Evolutionary conservation across 2,113 vertebrate species (phyloP).

Genomic region (Entomyzon cyanotis): DNA sequence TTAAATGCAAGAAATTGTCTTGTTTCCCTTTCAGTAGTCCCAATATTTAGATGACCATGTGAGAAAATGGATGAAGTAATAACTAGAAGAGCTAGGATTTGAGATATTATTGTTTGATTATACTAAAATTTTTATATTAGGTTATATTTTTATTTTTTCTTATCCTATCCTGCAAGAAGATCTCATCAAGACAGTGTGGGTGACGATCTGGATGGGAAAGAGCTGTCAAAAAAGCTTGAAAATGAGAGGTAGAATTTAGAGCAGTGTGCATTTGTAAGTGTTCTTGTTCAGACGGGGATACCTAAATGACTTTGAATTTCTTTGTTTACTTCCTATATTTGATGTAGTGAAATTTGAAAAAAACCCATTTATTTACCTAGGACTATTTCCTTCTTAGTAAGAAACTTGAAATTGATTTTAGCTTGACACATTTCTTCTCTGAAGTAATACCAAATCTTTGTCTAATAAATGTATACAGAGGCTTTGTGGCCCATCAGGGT

Average conservation of each 20-base stretch:
- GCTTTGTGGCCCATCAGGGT: constrained; percentile 76
- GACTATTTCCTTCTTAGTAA: constrained; percentile 49
- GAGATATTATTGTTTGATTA: neutral
- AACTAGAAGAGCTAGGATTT: neutral
- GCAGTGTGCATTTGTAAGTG: neutral
- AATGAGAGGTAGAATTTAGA: neutral
- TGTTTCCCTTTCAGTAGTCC: neutral
- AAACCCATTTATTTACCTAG: constrained; percentile 52
- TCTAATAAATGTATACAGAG: constrained; percentile 71
- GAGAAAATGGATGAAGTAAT: neutral
- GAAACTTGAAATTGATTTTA: constrained; percentile 65
- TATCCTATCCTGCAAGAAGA: neutral
- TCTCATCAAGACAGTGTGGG: neutral
- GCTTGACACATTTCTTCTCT: constrained; percentile 45
- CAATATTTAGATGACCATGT: neutral
- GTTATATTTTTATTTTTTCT: neutral
- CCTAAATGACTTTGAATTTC: constrained; percentile 1
- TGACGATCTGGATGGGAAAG: neutral
- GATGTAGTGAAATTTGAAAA: constrained; percentile 48
- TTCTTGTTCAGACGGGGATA: neutral
- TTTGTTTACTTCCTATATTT: constrained; percentile 31
- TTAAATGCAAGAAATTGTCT: neutral
- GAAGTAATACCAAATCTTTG: constrained; percentile 68
- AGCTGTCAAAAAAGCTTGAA: neutral
- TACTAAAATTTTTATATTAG: neutral